These are phyloP conservation scores for Papilio polytes DNA, from an alignment of 1,140 invertebrate genomes.

Conservation along the genomic window DNA sequence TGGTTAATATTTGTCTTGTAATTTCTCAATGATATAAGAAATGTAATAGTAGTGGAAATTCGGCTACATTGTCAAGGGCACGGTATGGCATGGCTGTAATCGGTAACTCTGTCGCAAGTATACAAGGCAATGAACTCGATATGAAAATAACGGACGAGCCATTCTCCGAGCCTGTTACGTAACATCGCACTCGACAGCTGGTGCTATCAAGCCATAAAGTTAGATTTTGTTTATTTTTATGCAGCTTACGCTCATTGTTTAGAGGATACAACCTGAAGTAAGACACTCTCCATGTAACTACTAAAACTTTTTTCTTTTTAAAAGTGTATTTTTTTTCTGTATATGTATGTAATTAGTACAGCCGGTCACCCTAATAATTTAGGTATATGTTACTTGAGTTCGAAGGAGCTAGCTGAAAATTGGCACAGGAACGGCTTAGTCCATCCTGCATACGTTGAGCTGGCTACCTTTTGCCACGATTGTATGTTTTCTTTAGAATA, in stretches of 20 bases:
- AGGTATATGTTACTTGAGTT: too few species aligned
- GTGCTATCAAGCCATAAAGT: constrained; percentile 1
- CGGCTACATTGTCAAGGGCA: constrained; percentile 1
- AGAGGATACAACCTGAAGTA: not conserved
- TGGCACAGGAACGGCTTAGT: too few species aligned
- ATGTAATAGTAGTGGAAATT: not conserved
- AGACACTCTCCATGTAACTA: not conserved
- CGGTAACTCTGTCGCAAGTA: not conserved
- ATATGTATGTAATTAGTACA: too few species aligned
- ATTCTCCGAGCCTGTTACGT: constrained; percentile 12
- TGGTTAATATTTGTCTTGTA: too few species aligned
- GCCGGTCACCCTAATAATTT: too few species aligned
- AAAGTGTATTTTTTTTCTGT: too few species aligned
- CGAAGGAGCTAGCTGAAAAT: too few species aligned
- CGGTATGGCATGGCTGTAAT: not conserved
- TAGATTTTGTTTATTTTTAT: constrained; percentile 30
- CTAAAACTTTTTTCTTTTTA: too few species aligned
- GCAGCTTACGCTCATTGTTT: constrained; percentile 12
- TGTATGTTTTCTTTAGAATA: too few species aligned
- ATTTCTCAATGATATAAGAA: not conserved
- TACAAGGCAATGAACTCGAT: constrained; percentile 19
- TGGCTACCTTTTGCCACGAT: too few species aligned
- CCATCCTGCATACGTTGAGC: too few species aligned
- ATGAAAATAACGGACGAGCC: constrained; percentile 18
- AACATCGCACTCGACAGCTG: not conserved